Base-by-base conservation (phyloP, 92 coral and sea anemone genomes). In the Zoanthus gigantus region DNA sequence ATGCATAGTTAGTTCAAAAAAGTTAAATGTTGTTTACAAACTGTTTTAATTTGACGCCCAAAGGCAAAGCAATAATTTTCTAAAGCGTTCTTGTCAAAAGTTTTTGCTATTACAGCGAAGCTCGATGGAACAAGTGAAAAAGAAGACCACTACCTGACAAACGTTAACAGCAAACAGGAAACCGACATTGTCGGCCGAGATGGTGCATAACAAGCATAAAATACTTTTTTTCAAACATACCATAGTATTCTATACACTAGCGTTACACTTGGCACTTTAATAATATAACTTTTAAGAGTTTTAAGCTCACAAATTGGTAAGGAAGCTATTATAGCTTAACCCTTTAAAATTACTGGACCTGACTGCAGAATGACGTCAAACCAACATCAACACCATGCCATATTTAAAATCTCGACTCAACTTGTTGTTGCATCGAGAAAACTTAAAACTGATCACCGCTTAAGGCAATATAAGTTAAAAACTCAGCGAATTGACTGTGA, bases 401-500 rank as follows among this genome's bases (percentile, higher is more conserved):
- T 28, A 68, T 28, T 9, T 9, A 31, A 29, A 30, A 11, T 69
- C 9, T 13, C 46, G 0, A 31, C 16, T 67, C 28, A 11, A 69
- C 42, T 37, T 4, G 42, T 37, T 2, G 14, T 10, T 9, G 13
- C 16, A 69, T 15, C 74, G 42, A 69, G 13, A 63, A 50, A 32
- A 17, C n/a, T 78, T 32, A 29, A 1, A 11, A 34, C 5, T 0
- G 48, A 9, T 57, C 28, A 34, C 37, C 23, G 65, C 85, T 81
- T 66, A 23, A 23, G 85, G 85, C 85, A n/a, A 46, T 73, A 14
- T 50, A 50, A 50, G 56, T 66, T 47, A 18, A 12, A 58, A 66
- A 44, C 44, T 65, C 34, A 81, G 52, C 75, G 47, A 81, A 66
- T 15, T 60, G 47, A 67, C 42, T 65, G 75, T 66, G 66, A 81